These are phyloP conservation scores for Grammomys dolichurus DNA, from an alignment of 2,113 vertebrate species.

Conservation along the genomic window DNA sequence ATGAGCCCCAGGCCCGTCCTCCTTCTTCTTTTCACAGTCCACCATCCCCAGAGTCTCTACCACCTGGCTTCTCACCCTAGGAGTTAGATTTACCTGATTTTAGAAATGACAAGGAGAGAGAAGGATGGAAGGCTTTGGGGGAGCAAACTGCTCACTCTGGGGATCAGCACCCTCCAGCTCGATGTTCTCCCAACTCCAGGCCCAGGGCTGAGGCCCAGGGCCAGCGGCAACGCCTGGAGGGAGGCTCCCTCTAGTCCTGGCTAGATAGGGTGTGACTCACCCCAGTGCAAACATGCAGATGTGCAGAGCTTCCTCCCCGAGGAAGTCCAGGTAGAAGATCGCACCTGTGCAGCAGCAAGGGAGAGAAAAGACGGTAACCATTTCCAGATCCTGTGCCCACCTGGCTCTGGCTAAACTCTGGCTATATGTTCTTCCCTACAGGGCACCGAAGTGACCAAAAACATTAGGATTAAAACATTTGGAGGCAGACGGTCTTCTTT, in stretches of 20 bases:
- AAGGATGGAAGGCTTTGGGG: background rate
- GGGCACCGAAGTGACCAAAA: background rate
- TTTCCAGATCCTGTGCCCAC: background rate
- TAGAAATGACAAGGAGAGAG: conserved; percentile 4
- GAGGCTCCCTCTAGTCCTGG: accelerated
- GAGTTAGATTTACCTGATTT: background rate
- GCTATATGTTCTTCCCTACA: background rate
- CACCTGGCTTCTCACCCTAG: too few relatives aligned
- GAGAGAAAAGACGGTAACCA: background rate
- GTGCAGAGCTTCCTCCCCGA: conserved; percentile 92
- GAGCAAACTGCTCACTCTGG: background rate
- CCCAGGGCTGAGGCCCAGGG: background rate
- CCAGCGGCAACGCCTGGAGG: background rate
- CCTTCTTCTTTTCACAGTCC: too few relatives aligned
- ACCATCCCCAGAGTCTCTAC: background rate
- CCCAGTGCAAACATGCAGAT: conserved; percentile 96
- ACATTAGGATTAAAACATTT: background rate
- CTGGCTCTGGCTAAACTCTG: background rate
- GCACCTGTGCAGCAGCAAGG: conserved; percentile 87
- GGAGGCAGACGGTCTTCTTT: background rate
- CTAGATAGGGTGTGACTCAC: conserved; percentile 86
- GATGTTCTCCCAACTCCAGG: background rate
- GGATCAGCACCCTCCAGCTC: background rate
- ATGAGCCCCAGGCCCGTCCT: background rate
- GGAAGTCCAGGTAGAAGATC: conserved; percentile 96